A percentile compares a stretch with the other conserved stretches of the same genome.
Conservation (phyloP, 1,140 invertebrate species). For the Trachelipus rathkii region DNA sequence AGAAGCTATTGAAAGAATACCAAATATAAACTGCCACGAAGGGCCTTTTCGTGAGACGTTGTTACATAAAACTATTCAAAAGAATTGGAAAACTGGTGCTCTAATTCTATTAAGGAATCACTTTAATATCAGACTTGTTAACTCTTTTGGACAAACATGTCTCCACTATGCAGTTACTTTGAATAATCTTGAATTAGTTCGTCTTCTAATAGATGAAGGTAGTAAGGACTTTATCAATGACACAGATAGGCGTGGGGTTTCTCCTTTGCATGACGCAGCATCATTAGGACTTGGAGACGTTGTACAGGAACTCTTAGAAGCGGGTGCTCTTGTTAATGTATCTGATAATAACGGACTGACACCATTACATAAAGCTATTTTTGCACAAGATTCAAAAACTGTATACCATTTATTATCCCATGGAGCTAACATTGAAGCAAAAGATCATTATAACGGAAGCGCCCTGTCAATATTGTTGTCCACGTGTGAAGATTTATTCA, state of each 20-base stretch:
- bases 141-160: not conserved
- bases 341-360: not conserved
- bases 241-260: not conserved
- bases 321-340: not conserved
- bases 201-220: not conserved
- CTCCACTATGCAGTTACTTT: not conserved
- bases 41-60: not conserved
- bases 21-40: not conserved
- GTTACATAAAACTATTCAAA: not conserved
- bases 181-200: not conserved
- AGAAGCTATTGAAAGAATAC: too few relatives aligned
- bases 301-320: not conserved
- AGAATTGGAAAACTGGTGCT: not conserved
- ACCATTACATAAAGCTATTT: not conserved
- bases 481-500: not conserved
- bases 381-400: not conserved
- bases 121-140: not conserved
- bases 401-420: not conserved
- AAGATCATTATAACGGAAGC: not conserved
- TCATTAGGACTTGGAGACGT: not conserved
- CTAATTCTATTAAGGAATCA: not conserved
- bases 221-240: not conserved
- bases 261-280: not conserved
- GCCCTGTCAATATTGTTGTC: not conserved
- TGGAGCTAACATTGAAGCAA: not conserved